These are phyloP conservation scores for Megaceryle maxima DNA, from an alignment of 2,113 vertebrate species.

Conservation along the genomic window DNA sequence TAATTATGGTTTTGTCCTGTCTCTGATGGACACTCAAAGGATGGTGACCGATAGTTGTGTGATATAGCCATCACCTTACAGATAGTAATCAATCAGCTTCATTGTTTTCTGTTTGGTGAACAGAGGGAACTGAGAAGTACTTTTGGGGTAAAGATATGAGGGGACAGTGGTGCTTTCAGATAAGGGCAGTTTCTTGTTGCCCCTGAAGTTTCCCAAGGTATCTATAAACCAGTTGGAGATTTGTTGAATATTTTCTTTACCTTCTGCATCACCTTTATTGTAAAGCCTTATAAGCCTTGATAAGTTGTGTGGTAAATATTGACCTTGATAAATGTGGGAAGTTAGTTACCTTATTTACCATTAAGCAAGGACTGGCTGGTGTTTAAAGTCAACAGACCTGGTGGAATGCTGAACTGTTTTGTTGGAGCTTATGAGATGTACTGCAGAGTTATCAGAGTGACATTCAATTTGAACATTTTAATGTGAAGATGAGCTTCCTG, in stretches of 20 bases:
- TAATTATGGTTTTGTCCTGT: not conserved
- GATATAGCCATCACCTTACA: not conserved
- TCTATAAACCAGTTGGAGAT: not conserved
- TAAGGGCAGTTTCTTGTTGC: not conserved
- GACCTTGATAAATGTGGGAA: not conserved
- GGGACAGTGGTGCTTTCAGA: too few relatives aligned
- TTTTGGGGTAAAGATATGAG: not conserved
- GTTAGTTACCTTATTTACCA: not conserved
- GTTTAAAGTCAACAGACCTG: not conserved
- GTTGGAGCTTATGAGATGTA: not conserved
- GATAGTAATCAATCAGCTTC: not conserved
- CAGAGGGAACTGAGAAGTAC: not conserved
- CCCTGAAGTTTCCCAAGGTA: not conserved
- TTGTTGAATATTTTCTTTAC: not conserved
- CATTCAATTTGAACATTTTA: not conserved
- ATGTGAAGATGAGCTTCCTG: not conserved
- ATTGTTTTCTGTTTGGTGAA: not conserved
- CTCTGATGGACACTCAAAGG: accelerated
- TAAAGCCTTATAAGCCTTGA: not conserved
- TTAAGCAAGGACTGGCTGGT: not conserved
- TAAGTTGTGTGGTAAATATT: not conserved
- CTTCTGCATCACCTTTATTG: too few relatives aligned
- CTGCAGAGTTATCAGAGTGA: not conserved
- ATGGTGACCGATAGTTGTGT: too few relatives aligned
- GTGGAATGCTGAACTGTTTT: not conserved